These are phyloP conservation scores for Luffia ferchaultella DNA, from an alignment of 2,888 invertebrate genomes.

Conservation along the genomic window DNA sequence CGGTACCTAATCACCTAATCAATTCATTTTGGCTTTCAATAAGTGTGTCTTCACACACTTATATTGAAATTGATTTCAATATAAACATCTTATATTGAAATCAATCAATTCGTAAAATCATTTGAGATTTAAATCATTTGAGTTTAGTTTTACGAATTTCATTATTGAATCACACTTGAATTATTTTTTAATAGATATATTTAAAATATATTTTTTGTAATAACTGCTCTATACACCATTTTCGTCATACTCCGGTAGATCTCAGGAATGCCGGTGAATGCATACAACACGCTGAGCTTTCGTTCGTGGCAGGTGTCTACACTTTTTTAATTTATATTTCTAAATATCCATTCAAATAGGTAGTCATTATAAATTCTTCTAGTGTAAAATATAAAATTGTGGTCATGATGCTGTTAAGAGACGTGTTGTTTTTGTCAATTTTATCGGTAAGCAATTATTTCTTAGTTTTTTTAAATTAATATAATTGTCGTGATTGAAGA, in stretches of 20 bases:
- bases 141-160: no score
- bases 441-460: not conserved
- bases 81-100: no score
- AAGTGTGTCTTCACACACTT: no score
- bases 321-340: not conserved
- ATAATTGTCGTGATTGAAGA: no score
- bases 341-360: not conserved
- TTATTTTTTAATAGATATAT: no score
- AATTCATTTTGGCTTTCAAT: no score
- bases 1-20: no score
- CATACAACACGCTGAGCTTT: not conserved
- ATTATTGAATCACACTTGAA: no score
- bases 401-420: not conserved
- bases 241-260: not conserved
- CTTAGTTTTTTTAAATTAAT: not conserved
- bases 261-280: not conserved
- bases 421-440: not conserved
- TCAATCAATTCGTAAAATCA: no score
- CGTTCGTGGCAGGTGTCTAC: not conserved
- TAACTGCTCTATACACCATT: not conserved
- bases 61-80: no score
- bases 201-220: no score
- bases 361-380: not conserved
- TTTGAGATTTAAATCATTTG: no score
- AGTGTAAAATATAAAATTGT: not conserved